phyloP scores from a whole-genome alignment of 2,888 invertebrate genomes.

The Arenicola marina region DNA sequence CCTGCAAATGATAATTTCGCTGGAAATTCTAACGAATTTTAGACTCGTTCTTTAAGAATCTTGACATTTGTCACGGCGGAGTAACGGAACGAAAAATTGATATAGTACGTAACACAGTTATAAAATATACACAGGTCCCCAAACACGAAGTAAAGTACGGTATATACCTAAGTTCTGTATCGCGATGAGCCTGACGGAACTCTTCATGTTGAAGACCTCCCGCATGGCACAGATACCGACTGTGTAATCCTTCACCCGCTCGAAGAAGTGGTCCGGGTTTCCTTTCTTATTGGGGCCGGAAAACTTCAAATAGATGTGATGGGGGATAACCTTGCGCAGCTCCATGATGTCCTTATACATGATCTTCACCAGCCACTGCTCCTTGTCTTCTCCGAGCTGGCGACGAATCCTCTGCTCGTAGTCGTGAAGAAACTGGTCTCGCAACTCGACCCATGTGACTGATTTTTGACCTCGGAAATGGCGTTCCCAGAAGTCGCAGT shows the following conservation, averaged over 20 bases:
- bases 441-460: slow-evolving; percentile 40
- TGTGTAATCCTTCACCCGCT: slow-evolving; percentile 46
- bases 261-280: slow-evolving; percentile 41
- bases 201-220: slow-evolving; percentile 49
- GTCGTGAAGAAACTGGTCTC: slow-evolving; percentile 41
- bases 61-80: too few species aligned
- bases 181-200: slow-evolving; percentile 43
- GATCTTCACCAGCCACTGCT: slow-evolving; percentile 39
- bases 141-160: too few species aligned
- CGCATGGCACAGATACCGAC: slow-evolving; percentile 47
- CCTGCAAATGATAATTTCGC: too few species aligned
- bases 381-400: slow-evolving; percentile 34
- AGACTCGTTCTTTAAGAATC: too few species aligned
- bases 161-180: slow-evolving; percentile 49
- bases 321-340: slow-evolving; percentile 29
- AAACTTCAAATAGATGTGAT: slow-evolving; percentile 34
- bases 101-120: too few species aligned
- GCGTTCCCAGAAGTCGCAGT: slow-evolving; percentile 44
- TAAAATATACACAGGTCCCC: too few species aligned
- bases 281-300: slow-evolving; percentile 32
- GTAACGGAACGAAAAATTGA: too few species aligned
- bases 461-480: slow-evolving; percentile 37
- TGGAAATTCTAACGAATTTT: too few species aligned
- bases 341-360: slow-evolving; percentile 46
- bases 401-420: slow-evolving; percentile 39